Percentiles rank a stretch among this genome's conserved stretches.
Conservation (phyloP, 2,797 vertebrate species). For the Arrhamphus sclerolepis region DNA sequence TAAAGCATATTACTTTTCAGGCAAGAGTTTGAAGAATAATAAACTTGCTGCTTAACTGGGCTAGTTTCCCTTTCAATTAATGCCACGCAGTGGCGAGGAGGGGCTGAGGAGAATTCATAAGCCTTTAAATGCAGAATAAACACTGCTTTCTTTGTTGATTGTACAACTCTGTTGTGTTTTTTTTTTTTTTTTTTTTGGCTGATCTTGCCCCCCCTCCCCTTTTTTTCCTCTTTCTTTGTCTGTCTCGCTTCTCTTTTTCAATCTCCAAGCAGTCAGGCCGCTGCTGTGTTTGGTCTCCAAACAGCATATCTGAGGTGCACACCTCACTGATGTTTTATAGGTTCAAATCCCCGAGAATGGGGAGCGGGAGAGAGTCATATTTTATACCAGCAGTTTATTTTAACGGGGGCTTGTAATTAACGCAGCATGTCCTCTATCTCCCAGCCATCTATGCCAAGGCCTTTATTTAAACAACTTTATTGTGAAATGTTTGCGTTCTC, state of each 20-base stretch:
- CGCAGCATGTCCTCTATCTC: conserved; percentile 96
- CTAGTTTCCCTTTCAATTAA: conserved; percentile 77
- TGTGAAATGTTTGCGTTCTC: conserved; percentile 99
- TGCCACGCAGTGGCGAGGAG: conserved; percentile 70
- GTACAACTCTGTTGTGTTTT: conserved; percentile 71
- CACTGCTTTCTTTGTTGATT: conserved; percentile 83
- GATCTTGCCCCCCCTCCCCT: conserved; percentile 49
- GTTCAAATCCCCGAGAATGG: conserved; percentile 82
- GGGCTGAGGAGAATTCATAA: conserved; percentile 76
- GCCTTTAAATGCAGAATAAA: conserved; percentile 86
- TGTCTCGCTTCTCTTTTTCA: conserved; percentile 41
- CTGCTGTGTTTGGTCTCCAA: conserved; percentile 75
- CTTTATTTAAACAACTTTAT: conserved; percentile 99
- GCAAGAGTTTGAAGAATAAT: conserved; percentile 82
- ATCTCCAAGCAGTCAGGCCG: conserved; percentile 43
- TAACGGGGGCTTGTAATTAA: conserved; percentile 97
- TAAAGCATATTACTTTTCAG: conserved; percentile 83
- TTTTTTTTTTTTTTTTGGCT: conserved; percentile 36
- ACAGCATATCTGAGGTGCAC: conserved; percentile 89
- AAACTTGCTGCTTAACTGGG: conserved; percentile 79
- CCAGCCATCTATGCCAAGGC: conserved; percentile 92
- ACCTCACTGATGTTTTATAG: conserved; percentile 93
- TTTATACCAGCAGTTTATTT: conserved; percentile 96
- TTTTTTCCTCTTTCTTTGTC: conserved; percentile 65
- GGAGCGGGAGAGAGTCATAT: conserved; percentile 71